phyloP scores from a whole-genome alignment of 2,797 vertebrate genomes.

The Hypotaenidia philippensis region DNA sequence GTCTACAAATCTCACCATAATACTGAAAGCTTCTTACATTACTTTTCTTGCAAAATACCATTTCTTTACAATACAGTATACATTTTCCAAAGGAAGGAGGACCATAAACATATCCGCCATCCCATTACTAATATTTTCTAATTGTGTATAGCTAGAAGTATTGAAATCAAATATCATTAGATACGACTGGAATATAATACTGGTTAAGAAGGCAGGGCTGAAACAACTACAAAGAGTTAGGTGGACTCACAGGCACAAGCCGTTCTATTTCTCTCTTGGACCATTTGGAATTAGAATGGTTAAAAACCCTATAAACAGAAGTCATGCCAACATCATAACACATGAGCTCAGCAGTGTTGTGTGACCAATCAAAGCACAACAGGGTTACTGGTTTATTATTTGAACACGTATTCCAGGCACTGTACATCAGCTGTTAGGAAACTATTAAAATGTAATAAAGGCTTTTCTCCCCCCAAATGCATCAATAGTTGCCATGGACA shows the following conservation, averaged over 20 bases:
- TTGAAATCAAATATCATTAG: slow-evolving; percentile 81
- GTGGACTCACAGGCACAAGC: slow-evolving; percentile 48
- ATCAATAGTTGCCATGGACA: slow-evolving; percentile 13
- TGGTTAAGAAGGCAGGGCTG: slow-evolving; percentile 74
- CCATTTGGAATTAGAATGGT: slow-evolving; percentile 35
- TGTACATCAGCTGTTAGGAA: slow-evolving; percentile 20
- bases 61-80: slow-evolving; percentile 84
- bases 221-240: slow-evolving; percentile 70
- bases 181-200: slow-evolving; percentile 82
- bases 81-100: slow-evolving; percentile 57
- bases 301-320: not conserved
- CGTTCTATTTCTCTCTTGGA: slow-evolving; percentile 19
- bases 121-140: slow-evolving; percentile 79
- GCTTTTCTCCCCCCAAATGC: not conserved
- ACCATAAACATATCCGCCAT: slow-evolving; percentile 22
- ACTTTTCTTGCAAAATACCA: slow-evolving; percentile 82
- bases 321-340: slow-evolving; percentile 25
- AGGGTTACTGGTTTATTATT: slow-evolving; percentile 6
- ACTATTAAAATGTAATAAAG: not conserved
- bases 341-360: slow-evolving; percentile 41
- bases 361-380: slow-evolving; percentile 49
- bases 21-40: slow-evolving; percentile 84
- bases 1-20: slow-evolving; percentile 79
- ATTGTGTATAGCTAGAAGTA: slow-evolving; percentile 82
- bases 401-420: slow-evolving; percentile 31